These are phyloP conservation scores for Choloepus didactylus DNA, from an alignment of 2,797 vertebrate genomes.

Conservation along the genomic window DNA sequence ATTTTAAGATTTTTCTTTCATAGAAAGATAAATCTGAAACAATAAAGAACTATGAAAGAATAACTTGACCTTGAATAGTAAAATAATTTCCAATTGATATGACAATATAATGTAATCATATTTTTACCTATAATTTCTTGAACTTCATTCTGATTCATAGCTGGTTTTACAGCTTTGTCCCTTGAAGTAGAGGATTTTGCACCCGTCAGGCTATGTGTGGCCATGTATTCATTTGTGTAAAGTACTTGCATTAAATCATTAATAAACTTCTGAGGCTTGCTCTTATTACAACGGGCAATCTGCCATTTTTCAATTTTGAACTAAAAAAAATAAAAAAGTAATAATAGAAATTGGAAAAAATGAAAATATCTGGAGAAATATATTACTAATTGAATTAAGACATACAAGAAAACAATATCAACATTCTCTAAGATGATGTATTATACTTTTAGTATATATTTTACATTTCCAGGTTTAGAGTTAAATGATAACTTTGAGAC, in stretches of 20 bases:
- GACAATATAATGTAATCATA: conserved; percentile 55
- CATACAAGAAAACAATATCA: conserved; percentile 22
- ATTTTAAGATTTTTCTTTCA: conserved; percentile 9
- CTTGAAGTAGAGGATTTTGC: conserved; percentile 89
- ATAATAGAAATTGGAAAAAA: conserved; percentile 46
- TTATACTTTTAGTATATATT: background rate
- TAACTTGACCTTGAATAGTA: conserved; percentile 18
- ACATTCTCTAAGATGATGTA: background rate
- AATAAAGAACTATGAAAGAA: conserved; percentile 60
- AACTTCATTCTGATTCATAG: conserved; percentile 90
- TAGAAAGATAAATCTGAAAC: conserved; percentile 37
- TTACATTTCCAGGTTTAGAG: conserved; percentile 40
- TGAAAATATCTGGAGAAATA: conserved; percentile 35
- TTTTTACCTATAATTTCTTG: conserved; percentile 90
- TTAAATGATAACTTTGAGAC: background rate
- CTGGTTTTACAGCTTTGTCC: conserved; percentile 89
- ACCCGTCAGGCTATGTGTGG: conserved; percentile 89
- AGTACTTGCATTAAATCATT: conserved; percentile 91
- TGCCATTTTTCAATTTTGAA: conserved; percentile 90
- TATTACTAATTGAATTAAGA: conserved; percentile 19
- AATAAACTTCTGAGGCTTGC: conserved; percentile 90
- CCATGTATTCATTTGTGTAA: conserved; percentile 90
- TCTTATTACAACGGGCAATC: conserved; percentile 90
- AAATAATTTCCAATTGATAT: conserved; percentile 32
- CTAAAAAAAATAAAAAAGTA: conserved; percentile 85